Evolutionary conservation across 1,140 invertebrate species (phyloP), one percentile per base, ranked within the genome.

Genomic region (Varroa destructor): DNA sequence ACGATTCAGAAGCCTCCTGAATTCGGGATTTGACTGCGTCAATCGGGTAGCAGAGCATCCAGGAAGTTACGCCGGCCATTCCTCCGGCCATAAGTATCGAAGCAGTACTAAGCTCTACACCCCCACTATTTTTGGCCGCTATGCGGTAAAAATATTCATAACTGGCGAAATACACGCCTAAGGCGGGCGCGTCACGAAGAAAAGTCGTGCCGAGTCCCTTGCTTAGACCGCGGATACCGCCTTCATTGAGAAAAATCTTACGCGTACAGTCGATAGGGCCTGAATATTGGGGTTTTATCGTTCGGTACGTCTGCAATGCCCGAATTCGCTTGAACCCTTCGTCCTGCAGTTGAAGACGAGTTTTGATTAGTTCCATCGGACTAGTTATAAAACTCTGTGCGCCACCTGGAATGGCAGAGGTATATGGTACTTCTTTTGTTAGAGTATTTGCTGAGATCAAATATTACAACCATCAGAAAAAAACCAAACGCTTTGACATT

Each of bases 1-100:
- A 76, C 42, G 78, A 79, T 43, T 88, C 80, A 43, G 88, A 89
- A 75, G 87, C 83, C 14, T 80, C 78, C 81, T 96, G 92, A 46
- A 93, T 79, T 61, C 90, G 82, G 0, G 91, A 90, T 78, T 96
- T 96, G 6, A 95, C 81, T 0, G 94, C 88, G 79, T 96, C 93
- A 1, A 91, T 78, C 0, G 93, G 93, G 78, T 93, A 95, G 1
- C 87, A 85, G 1, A 89, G 74, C 0, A 91, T 74, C 93, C 93
- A 96, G 0, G 91, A 93, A 0, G 85, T 76, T 37, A 85, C 83
- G n/a, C 92, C 91, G 0, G 90, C 89, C 0, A 87, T 58, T 4
- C 92, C 91, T 36, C 91, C 91, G 0, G 88, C 88, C 55, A 86
- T 77, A 55, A 93, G 81, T 76, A 90, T 86, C 56, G 79, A 82